Base-by-base conservation (phyloP, 1,140 invertebrate genomes). In the Probaryconus sp. region DNA sequence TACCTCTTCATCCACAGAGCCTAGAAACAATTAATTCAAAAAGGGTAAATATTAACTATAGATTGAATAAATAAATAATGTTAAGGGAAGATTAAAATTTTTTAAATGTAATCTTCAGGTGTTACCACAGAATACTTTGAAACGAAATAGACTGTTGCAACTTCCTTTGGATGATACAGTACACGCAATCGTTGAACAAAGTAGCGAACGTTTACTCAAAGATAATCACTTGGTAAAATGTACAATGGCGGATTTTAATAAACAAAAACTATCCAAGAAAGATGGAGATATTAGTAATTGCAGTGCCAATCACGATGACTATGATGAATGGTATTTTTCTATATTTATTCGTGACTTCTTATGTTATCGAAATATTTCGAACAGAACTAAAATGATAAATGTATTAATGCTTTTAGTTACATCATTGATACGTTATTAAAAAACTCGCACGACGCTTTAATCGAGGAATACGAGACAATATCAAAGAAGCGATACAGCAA, bases 101-200 rank as follows among this genome's bases (percentile, higher is more conserved):
- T 47, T 51, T n/a, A n/a, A n/a, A 50, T 48, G 28, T 58, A 60
- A 76, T 75, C 45, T 77, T 26, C 37, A 87, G 85, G 63, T 79
- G 20, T 83, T 87, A 64, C 84, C 84, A n/a, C 86, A 87, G 81
- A 85, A 83, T 63, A 87, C 85, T 18, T 78, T 88, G 43, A 88
- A 85, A 50, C 82, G 86, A 35, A 87, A 87, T 55, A 85, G 85
- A 61, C 70, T 88, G 10, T 81, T 86, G 47, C 76, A 90, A 77
- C 88, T 91, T 75, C 91, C 91, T 92, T 92, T 78, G 91, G 92
- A 37, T 93, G 92, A 94, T 81, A 93, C 94, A 14, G 94, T 94
- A 0, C 94, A 95, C 85, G 93, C 94, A 1, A 95, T 95, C 78
- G 93, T 92, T 2, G 94, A 95, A 87, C 93, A 94, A 80, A 92